These are phyloP conservation scores for Anneissia japonica DNA, from an alignment of 35 echinoderm and acorn worm species.

Conservation along the genomic window DNA sequence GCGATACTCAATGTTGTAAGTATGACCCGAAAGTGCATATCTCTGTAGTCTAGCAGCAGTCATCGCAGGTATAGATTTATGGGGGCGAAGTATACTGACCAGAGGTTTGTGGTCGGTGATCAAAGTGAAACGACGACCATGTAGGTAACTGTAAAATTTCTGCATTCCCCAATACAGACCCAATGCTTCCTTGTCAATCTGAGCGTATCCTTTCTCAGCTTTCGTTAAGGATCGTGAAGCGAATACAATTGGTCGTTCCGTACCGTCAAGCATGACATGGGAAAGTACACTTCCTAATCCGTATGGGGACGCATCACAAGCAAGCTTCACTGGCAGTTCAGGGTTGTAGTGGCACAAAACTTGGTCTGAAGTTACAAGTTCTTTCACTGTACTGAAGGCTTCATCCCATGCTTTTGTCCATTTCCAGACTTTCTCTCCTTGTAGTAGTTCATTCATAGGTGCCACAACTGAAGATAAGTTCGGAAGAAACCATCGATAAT, in stretches of 20 bases:
- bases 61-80: neutral
- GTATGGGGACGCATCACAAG: constrained; percentile 17
- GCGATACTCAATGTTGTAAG: constrained; percentile 22
- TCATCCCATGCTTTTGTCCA: constrained; percentile 8
- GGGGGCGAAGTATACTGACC: neutral
- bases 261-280: neutral
- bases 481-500: constrained; percentile 22
- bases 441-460: neutral
- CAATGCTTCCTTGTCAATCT: constrained; percentile 12
- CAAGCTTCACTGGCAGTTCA: neutral
- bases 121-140: constrained; percentile 4
- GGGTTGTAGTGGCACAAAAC: constrained; percentile 11
- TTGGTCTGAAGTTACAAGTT: neutral
- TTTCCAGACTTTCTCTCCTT: neutral
- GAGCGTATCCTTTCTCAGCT: constrained; percentile 23
- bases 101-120: constrained; percentile 16
- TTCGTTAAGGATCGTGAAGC: constrained; percentile 22
- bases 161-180: too few species aligned
- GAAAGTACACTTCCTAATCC: constrained; percentile 13
- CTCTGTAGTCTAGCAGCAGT: neutral
- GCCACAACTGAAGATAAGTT: constrained; percentile 16
- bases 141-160: too few species aligned
- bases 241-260: constrained; percentile 16
- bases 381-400: constrained; percentile 2
- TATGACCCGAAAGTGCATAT: constrained; percentile 13